phyloP scores from a whole-genome alignment of 2,797 vertebrate species.

The Sebastes nivosus region DNA sequence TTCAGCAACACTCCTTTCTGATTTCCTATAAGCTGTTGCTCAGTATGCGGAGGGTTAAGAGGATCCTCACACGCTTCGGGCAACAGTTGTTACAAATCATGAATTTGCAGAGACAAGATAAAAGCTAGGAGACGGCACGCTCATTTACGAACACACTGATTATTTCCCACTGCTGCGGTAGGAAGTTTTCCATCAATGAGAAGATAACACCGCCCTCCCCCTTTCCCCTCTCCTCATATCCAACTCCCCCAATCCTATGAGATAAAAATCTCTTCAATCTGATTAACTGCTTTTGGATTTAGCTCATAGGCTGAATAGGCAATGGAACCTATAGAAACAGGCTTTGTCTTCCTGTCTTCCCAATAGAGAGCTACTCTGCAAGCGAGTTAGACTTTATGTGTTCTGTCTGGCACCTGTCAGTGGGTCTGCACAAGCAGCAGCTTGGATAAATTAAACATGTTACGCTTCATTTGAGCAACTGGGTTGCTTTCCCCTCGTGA shows the following conservation, averaged over 20 bases:
- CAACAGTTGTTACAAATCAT: slow-evolving; percentile 62
- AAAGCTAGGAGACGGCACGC: slow-evolving; percentile 45
- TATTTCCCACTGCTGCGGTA: slow-evolving; percentile 23
- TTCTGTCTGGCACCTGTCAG: slow-evolving; percentile 71
- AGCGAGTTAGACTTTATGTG: slow-evolving; percentile 48
- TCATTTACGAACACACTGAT: slow-evolving; percentile 54
- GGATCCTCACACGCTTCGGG: slow-evolving; percentile 35
- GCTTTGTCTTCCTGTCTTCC: slow-evolving; percentile 33
- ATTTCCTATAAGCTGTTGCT: slow-evolving; percentile 44
- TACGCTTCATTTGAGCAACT: slow-evolving; percentile 65
- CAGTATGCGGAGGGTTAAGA: slow-evolving; percentile 22
- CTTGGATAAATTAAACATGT: slow-evolving; percentile 75
- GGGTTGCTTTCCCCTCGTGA: slow-evolving; percentile 39
- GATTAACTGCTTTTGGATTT: slow-evolving; percentile 68
- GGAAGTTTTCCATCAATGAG: slow-evolving; percentile 41
- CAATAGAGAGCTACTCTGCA: slow-evolving; percentile 21
- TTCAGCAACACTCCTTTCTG: slow-evolving; percentile 30
- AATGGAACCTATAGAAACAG: slow-evolving; percentile 42
- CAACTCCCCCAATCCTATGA: slow-evolving; percentile 31
- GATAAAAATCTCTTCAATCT: slow-evolving; percentile 64
- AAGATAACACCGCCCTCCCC: background rate
- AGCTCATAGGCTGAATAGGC: slow-evolving; percentile 36
- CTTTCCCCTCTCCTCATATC: background rate
- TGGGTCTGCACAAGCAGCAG: slow-evolving; percentile 53
- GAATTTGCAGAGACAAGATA: slow-evolving; percentile 64